A percentile compares a stretch with the other conserved stretches of the same genome.
Conservation (phyloP, 2,888 invertebrate genomes). For the Ochlodes sylvanus region DNA sequence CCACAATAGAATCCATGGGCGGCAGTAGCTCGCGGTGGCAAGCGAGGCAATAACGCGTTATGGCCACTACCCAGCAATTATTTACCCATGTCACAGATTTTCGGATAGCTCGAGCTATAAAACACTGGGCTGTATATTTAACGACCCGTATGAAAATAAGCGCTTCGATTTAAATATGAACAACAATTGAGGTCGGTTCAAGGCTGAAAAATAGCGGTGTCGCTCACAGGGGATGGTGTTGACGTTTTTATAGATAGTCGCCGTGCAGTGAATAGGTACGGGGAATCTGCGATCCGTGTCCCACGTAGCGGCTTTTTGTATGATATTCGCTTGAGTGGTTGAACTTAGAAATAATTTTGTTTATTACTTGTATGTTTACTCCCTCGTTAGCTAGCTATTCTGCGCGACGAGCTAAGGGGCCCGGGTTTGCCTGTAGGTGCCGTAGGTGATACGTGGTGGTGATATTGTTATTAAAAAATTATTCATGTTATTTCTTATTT, state of each 20-base stretch:
- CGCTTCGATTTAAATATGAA: slow-evolving; percentile 8
- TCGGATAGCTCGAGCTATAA: background rate
- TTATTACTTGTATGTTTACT: no score
- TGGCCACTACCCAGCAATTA: background rate
- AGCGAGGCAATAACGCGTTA: no score
- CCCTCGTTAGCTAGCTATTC: no score
- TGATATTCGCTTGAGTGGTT: background rate
- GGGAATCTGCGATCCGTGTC: background rate
- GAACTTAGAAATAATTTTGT: background rate
- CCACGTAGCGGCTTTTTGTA: background rate
- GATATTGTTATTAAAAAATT: no score
- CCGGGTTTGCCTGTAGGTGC: no score
- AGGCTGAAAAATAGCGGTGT: slow-evolving; percentile 5
- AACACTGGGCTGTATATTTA: slow-evolving; percentile 3
- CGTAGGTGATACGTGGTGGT: no score
- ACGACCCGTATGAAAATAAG: slow-evolving; percentile 8
- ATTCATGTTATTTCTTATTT: no score
- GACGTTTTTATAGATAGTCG: slow-evolving; percentile 18
- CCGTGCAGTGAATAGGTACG: slow-evolving; percentile 4
- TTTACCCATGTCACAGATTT: slow-evolving; percentile 1
- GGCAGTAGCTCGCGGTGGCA: no score
- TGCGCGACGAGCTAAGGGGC: no score
- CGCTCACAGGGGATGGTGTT: slow-evolving; percentile 6
- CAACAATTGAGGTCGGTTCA: slow-evolving; percentile 5
- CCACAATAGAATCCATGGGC: no score